phyloP scores from a whole-genome alignment of 2,888 invertebrate genomes.

The Cynaeus angustus region DNA sequence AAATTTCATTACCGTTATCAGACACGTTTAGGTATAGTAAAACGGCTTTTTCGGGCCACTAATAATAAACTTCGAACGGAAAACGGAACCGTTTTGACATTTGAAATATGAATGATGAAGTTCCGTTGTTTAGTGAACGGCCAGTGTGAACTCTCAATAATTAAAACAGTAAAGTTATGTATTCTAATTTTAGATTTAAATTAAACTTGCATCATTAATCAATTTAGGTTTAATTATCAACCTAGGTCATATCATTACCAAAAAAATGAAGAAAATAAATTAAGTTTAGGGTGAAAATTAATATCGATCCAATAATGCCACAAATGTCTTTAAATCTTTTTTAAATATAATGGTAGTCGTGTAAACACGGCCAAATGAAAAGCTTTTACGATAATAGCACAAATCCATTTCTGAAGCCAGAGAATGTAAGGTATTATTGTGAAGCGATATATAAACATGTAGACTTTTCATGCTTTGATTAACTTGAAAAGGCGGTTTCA shows the following conservation, averaged over 20 bases:
- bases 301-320: conserved; percentile 32
- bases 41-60: conserved; percentile 7
- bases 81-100: conserved; percentile 44
- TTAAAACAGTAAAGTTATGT: conserved; percentile 37
- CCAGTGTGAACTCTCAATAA: conserved; percentile 37
- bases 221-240: conserved; percentile 43
- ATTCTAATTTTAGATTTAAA: conserved; percentile 40
- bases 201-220: conserved; percentile 43
- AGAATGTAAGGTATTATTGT: conserved; percentile 14
- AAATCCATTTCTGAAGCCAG: conserved; percentile 14
- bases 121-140: conserved; percentile 37
- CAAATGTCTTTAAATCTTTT: conserved; percentile 24
- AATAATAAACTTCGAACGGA: conserved; percentile 30
- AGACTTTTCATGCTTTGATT: conserved; percentile 13
- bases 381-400: conserved; percentile 31
- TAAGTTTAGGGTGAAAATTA: conserved; percentile 32
- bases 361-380: conserved; percentile 31
- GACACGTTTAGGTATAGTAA: conserved; percentile 3
- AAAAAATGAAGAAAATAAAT: conserved; percentile 27
- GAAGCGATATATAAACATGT: conserved; percentile 8
- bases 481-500: too few species aligned
- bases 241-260: conserved; percentile 7
- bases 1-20: conserved; percentile 24
- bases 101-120: conserved; percentile 43
- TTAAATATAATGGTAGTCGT: conserved; percentile 16